phyloP scores from a whole-genome alignment of 2,797 vertebrate genomes.

The Cirrhinus mrigala region DNA sequence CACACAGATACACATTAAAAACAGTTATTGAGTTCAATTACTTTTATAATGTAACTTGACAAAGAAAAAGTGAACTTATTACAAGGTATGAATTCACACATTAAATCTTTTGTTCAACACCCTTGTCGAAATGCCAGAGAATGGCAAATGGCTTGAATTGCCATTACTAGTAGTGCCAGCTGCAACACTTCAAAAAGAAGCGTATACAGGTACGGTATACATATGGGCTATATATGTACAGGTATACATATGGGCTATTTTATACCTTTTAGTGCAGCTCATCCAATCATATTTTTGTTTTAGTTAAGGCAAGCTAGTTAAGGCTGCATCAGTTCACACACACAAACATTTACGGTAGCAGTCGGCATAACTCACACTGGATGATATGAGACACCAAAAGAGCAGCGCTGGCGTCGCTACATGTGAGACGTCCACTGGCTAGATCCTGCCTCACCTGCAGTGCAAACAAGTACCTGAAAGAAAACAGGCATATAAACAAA shows the following conservation, averaged over 20 bases:
- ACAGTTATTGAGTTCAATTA: neutral
- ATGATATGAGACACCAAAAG: slow-evolving; percentile 96
- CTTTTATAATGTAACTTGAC: neutral
- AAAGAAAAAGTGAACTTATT: neutral
- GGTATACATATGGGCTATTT: neutral
- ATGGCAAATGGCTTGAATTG: no score
- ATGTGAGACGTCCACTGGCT: slow-evolving; percentile 87
- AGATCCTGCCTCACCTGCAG: slow-evolving; percentile 97
- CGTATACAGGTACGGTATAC: neutral
- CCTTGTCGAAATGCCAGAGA: no score
- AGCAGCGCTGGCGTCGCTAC: slow-evolving; percentile 92
- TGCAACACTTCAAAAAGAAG: no score
- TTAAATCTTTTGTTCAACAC: no score
- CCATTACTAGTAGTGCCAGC: no score
- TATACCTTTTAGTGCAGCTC: neutral
- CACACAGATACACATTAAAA: neutral
- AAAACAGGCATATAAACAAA: slow-evolving; percentile 62
- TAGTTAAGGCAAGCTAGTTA: slow-evolving; percentile 7
- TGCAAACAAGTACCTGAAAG: slow-evolving; percentile 94
- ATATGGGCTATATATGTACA: neutral
- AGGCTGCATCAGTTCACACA: neutral
- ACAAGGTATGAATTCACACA: neutral
- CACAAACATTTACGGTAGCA: neutral
- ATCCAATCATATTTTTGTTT: no score
- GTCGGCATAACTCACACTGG: slow-evolving; percentile 87